These are phyloP conservation scores for Zeus faber DNA, from an alignment of 2,113 vertebrate genomes.

Conservation along the genomic window DNA sequence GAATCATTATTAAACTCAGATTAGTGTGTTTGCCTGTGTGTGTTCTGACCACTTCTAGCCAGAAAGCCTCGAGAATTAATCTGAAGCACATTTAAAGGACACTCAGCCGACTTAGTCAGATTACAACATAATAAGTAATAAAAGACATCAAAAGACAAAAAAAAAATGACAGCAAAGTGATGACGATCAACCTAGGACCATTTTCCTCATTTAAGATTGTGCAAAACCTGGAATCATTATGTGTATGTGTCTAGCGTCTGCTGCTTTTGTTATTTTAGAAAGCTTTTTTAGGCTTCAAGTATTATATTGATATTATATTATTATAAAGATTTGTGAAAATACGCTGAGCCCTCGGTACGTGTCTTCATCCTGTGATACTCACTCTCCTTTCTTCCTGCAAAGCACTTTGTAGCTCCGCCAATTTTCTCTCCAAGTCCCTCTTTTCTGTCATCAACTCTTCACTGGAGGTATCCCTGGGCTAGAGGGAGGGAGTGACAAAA, in stretches of 20 bases:
- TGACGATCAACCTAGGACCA: constrained; percentile 8
- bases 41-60: constrained; percentile 30
- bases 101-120: constrained; percentile 23
- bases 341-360: neutral
- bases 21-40: constrained; percentile 22
- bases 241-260: no score
- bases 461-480: constrained; percentile 45
- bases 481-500: constrained; percentile 7
- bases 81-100: constrained; percentile 41
- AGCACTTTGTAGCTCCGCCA: constrained; percentile 77
- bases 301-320: neutral
- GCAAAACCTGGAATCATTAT: no score
- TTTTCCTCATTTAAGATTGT: neutral
- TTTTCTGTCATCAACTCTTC: constrained; percentile 67
- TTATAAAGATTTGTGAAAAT: no score
- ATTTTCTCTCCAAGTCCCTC: constrained; percentile 66
- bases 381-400: constrained; percentile 78
- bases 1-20: constrained; percentile 47
- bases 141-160: constrained; percentile 26
- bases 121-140: constrained; percentile 16
- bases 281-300: no score
- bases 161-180: neutral
- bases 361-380: constrained; percentile 13
- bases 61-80: constrained; percentile 57
- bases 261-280: no score